A percentile compares a stretch with the other conserved stretches of the same genome.
Evolutionary conservation across 1,140 invertebrate species (phyloP).

Genomic region (Thaumetopoea pityocampa): DNA sequence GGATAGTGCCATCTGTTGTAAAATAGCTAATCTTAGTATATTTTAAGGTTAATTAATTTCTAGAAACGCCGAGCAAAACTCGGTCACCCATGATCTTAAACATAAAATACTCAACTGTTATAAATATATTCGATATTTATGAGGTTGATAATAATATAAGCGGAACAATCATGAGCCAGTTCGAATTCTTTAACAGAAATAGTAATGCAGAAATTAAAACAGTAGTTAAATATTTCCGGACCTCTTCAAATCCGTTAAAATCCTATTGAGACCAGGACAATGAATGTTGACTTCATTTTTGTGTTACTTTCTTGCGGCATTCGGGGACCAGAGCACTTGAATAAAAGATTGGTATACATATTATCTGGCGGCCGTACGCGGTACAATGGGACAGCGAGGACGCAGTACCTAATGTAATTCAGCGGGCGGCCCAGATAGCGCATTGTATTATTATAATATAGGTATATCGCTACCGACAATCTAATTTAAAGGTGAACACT

Average conservation of each 20-base stretch:
- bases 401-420: slow-evolving; percentile 52
- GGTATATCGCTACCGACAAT: slow-evolving; percentile 26
- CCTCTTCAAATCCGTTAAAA: slow-evolving; percentile 50
- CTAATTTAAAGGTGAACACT: slow-evolving; percentile 36
- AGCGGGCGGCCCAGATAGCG: slow-evolving; percentile 40
- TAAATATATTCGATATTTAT: too few species aligned
- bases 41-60: too few species aligned
- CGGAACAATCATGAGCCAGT: too few species aligned
- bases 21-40: too few species aligned
- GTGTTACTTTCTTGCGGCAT: slow-evolving; percentile 61
- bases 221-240: slow-evolving; percentile 17
- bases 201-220: slow-evolving; percentile 11
- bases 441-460: slow-evolving; percentile 49
- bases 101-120: too few species aligned
- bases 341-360: slow-evolving; percentile 73
- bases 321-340: slow-evolving; percentile 63
- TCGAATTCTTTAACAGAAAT: slow-evolving; percentile 13
- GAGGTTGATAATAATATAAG: too few species aligned
- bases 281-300: slow-evolving; percentile 64
- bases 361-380: slow-evolving; percentile 49
- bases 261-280: slow-evolving; percentile 62
- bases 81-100: too few species aligned
- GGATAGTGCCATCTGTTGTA: too few species aligned
- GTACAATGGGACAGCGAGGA: slow-evolving; percentile 60
- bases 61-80: too few species aligned